These are phyloP conservation scores for Argyresthia goedartella DNA, from an alignment of 2,888 invertebrate genomes.

Conservation along the genomic window DNA sequence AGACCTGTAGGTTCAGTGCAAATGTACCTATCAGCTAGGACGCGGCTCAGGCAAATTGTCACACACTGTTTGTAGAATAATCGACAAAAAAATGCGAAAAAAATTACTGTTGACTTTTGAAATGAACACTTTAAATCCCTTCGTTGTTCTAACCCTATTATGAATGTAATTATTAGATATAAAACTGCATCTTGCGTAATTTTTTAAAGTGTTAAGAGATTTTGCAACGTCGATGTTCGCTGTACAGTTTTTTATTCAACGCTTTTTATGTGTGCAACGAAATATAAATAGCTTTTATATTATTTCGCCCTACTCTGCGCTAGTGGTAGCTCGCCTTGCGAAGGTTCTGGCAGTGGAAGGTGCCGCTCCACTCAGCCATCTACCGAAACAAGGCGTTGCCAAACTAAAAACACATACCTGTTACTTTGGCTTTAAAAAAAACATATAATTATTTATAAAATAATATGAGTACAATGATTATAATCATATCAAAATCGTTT, in stretches of 20 bases:
- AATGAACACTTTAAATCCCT: constrained; percentile 13
- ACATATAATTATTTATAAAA: neutral
- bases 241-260: constrained; percentile 23
- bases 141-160: constrained; percentile 23
- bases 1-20: too few relatives aligned
- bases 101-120: neutral
- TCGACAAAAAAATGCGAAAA: too few relatives aligned
- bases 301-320: neutral
- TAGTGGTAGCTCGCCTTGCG: neutral
- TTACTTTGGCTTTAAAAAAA: constrained; percentile 2
- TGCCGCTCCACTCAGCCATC: neutral
- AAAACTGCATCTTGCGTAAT: constrained; percentile 4
- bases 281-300: constrained; percentile 19
- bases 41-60: too few relatives aligned
- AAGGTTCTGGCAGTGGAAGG: neutral
- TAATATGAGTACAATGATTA: neutral
- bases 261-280: constrained; percentile 51
- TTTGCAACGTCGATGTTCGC: constrained; percentile 14
- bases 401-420: neutral
- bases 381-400: neutral
- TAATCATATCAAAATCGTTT: neutral
- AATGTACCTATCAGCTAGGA: too few relatives aligned
- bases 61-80: too few relatives aligned
- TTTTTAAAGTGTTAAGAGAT: constrained; percentile 8
- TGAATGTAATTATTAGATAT: constrained; percentile 7